A percentile compares a stretch with the other conserved stretches of the same genome.
Conservation (phyloP, 2,113 vertebrate genomes). For the Takifugu flavidus region DNA sequence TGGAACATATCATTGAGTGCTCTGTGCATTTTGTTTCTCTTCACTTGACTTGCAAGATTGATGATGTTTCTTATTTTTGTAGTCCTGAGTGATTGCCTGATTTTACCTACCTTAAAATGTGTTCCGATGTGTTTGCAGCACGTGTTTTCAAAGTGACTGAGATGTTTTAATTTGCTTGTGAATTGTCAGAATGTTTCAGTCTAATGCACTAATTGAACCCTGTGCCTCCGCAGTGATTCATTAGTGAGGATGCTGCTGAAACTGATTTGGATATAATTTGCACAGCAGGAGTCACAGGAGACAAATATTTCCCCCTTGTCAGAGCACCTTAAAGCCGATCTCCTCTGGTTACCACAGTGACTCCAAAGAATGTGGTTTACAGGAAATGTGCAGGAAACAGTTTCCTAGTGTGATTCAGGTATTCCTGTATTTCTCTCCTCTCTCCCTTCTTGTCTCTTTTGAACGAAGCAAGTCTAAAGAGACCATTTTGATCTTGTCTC, state of each 20-base stretch:
- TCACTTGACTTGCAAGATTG: too few relatives aligned
- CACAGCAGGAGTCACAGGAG: constrained; percentile 66
- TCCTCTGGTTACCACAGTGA: constrained; percentile 62
- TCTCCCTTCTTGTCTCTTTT: constrained; percentile 41
- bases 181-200: constrained; percentile 65
- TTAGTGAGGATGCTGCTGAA: constrained; percentile 55
- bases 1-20: too few relatives aligned
- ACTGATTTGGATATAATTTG: constrained; percentile 71
- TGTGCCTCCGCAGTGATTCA: constrained; percentile 61
- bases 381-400: constrained; percentile 57
- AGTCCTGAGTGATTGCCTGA: too few relatives aligned
- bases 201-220: constrained; percentile 67
- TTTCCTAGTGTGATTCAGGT: constrained; percentile 66
- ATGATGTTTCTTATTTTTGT: too few relatives aligned
- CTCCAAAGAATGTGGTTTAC: constrained; percentile 69
- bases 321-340: constrained; percentile 71
- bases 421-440: constrained; percentile 56
- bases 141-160: too few relatives aligned
- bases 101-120: too few relatives aligned
- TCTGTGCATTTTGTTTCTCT: too few relatives aligned
- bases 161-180: constrained; percentile 25
- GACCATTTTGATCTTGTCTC: constrained; percentile 72
- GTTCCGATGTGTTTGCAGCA: too few relatives aligned
- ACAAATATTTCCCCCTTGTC: constrained; percentile 77
- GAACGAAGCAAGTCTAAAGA: constrained; percentile 69